A percentile compares a stretch with the other conserved stretches of the same genome.
Conservation (phyloP, 2,113 vertebrate genomes). For the Phalacrocorax brasilianus region DNA sequence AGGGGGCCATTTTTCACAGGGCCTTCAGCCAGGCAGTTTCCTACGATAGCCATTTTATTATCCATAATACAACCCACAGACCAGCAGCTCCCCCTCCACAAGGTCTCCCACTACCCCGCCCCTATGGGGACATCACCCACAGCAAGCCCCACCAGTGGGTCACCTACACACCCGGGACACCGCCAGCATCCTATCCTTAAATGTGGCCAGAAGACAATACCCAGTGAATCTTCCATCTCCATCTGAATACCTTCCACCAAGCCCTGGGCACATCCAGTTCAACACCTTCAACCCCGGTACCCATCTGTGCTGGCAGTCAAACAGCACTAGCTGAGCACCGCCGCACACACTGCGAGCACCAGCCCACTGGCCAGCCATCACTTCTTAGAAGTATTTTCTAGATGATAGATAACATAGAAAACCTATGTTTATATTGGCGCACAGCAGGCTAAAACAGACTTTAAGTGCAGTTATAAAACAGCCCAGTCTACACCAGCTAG, state of each 20-base stretch:
- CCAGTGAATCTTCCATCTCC: neutral
- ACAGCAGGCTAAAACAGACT: neutral
- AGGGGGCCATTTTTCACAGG: constrained; percentile 56
- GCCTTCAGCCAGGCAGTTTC: constrained; percentile 63
- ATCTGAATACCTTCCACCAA: neutral
- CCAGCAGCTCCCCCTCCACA: neutral
- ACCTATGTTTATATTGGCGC: neutral
- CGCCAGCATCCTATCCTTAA: accelerated
- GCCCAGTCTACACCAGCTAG: neutral
- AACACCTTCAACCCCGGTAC: neutral
- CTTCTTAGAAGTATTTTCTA: neutral
- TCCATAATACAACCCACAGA: constrained; percentile 36
- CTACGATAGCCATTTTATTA: constrained; percentile 44
- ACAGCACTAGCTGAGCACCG: neutral
- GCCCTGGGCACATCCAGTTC: neutral
- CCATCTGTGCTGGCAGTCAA: neutral
- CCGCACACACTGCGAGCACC: accelerated
- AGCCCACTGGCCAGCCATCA: neutral
- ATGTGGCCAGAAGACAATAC: accelerated
- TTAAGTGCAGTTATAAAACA: neutral
- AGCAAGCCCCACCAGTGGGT: accelerated
- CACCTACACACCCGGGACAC: neutral
- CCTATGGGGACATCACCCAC: neutral
- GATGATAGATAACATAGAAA: neutral
- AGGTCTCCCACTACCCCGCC: neutral